phyloP scores from a whole-genome alignment of 2,113 vertebrate species.

The Megaptera novaeangliae region DNA sequence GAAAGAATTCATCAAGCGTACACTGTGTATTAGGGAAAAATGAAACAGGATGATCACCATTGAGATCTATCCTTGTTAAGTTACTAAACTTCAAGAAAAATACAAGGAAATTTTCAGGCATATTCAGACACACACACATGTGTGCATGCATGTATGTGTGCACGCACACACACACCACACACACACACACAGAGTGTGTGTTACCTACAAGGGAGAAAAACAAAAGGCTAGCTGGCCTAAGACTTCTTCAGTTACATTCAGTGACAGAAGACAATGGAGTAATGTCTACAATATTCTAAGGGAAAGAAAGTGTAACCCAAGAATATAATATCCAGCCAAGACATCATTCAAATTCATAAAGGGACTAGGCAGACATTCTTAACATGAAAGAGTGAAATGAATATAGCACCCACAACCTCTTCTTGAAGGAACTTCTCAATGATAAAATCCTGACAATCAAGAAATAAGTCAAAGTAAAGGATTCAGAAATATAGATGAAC shows the following conservation, averaged over 20 bases:
- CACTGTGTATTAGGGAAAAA: not conserved
- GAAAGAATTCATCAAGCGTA: not conserved
- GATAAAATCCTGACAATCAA: not conserved
- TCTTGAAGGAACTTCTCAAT: not conserved
- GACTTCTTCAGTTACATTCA: conserved; percentile 25
- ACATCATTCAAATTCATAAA: not conserved
- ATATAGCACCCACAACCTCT: not conserved
- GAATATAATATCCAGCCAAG: not conserved
- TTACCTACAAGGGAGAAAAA: conserved; percentile 9
- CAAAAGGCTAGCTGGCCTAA: not conserved
- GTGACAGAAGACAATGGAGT: not conserved
- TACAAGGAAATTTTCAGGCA: not conserved
- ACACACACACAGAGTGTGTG: not conserved
- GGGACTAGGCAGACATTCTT: not conserved
- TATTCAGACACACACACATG: not conserved
- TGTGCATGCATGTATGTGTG: too few relatives aligned
- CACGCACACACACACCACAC: not conserved
- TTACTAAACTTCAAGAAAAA: conserved; percentile 36
- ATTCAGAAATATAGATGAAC: conserved; percentile 3
- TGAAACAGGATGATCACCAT: not conserved
- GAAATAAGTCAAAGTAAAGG: conserved; percentile 25
- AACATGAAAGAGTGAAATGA: conserved; percentile 1
- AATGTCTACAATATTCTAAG: not conserved
- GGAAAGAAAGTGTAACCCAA: not conserved
- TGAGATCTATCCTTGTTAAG: not conserved